phyloP scores from a whole-genome alignment of 2,888 invertebrate genomes.

The Malachius bipustulatus region DNA sequence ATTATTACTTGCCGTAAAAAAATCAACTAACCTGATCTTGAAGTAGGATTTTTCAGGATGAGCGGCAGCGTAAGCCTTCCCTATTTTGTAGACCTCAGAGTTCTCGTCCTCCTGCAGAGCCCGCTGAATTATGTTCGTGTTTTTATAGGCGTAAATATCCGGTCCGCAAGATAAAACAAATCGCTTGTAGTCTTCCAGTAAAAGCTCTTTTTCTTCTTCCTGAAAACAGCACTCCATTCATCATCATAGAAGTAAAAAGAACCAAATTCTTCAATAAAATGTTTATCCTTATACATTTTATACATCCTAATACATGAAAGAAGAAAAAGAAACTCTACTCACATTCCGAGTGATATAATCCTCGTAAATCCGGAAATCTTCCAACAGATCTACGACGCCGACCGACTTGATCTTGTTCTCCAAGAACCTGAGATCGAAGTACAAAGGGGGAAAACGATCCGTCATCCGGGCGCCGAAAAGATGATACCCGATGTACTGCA shows the following conservation, averaged over 20 bases:
- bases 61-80: constrained; percentile 40
- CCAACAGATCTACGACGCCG: constrained; percentile 56
- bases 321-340: constrained; percentile 26
- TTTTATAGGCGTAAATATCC: constrained; percentile 47
- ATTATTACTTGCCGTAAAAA: no score
- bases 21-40: no score
- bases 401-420: constrained; percentile 56
- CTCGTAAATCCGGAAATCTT: constrained; percentile 54
- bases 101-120: constrained; percentile 51
- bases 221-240: constrained; percentile 31
- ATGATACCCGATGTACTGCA: constrained; percentile 60
- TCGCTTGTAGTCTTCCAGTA: constrained; percentile 43
- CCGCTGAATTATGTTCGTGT: constrained; percentile 56
- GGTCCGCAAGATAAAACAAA: constrained; percentile 52
- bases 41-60: no score
- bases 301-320: constrained; percentile 8
- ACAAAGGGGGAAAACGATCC: constrained; percentile 48
- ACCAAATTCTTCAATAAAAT: no score
- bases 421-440: constrained; percentile 55
- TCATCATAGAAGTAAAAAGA: no score
- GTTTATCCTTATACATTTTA: no score
- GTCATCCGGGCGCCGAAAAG: constrained; percentile 44
- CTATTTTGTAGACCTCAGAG: constrained; percentile 45
- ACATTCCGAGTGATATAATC: constrained; percentile 43
- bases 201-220: constrained; percentile 37